Conservation (phyloP, 2,113 vertebrate genomes). For the Petroica traversi region DNA sequence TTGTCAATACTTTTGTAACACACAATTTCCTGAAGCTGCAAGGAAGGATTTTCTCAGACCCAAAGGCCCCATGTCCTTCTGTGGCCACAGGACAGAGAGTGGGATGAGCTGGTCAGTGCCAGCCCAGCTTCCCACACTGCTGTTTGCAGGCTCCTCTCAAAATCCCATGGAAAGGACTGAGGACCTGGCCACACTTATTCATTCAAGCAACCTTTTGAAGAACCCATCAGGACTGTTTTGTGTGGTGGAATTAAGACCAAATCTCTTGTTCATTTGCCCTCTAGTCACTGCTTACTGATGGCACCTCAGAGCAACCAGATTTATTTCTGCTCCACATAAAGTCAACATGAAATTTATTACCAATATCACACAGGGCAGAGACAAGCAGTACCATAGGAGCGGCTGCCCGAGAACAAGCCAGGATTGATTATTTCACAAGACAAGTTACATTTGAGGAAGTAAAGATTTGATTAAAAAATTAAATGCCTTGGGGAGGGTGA, state of each 20-base stretch:
- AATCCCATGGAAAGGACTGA: not conserved
- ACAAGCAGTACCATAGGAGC: not conserved
- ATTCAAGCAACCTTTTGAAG: not conserved
- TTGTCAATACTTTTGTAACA: not conserved
- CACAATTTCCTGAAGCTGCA: not conserved
- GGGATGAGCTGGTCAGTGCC: not conserved
- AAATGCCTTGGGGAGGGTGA: conserved; percentile 14
- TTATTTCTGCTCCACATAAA: not conserved
- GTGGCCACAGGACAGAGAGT: not conserved
- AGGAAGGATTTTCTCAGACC: not conserved
- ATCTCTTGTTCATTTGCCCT: not conserved
- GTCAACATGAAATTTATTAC: conserved; percentile 1
- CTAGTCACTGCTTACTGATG: not conserved
- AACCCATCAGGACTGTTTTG: not conserved
- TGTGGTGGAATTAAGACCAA: not conserved
- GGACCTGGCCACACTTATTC: not conserved
- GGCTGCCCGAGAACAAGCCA: not conserved
- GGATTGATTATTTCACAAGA: conserved; percentile 47
- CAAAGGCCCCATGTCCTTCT: rapidly evolving
- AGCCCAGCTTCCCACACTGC: not conserved
- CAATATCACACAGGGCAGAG: not conserved
- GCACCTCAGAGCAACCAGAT: not conserved
- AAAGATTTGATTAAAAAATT: conserved; percentile 40
- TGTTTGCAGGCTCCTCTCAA: not conserved
- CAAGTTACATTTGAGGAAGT: not conserved